These are phyloP conservation scores for Archivesica marissinica DNA, from an alignment of 1,140 invertebrate species.

Conservation along the genomic window DNA sequence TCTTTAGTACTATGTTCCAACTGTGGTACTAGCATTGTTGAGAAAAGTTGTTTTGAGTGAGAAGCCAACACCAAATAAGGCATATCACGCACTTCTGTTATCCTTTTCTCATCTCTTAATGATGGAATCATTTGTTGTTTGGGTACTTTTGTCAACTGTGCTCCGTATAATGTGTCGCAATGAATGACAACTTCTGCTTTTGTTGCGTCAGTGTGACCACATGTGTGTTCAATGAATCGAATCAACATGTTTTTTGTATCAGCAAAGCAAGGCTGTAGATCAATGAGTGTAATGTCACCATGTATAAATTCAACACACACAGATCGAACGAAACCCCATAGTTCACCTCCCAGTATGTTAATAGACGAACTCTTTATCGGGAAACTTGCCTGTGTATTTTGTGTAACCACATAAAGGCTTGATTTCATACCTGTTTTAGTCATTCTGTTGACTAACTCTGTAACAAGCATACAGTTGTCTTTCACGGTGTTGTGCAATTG, in stretches of 20 bases:
- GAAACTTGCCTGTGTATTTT: constrained; percentile 36
- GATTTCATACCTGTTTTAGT: background rate
- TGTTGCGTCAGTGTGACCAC: background rate
- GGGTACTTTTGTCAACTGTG: background rate
- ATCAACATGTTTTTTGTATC: constrained; percentile 2
- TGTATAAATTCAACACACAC: background rate
- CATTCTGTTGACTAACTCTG: background rate
- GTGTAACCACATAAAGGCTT: constrained; percentile 11
- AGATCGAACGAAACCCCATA: constrained; percentile 49
- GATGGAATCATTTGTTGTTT: background rate
- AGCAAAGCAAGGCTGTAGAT: constrained; percentile 16
- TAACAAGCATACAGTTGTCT: background rate
- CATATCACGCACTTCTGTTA: background rate
- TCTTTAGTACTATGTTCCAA: background rate
- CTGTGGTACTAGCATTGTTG: background rate
- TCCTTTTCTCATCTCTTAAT: background rate
- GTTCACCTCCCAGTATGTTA: constrained; percentile 6
- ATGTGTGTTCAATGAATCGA: background rate
- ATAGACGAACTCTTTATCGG: background rate
- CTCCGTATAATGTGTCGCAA: background rate
- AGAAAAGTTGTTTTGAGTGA: background rate
- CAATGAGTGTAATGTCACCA: constrained; percentile 1
- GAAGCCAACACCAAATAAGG: background rate
- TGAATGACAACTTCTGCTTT: background rate
- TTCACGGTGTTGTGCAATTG: background rate